Evolutionary conservation across 30 jellyfish, hydroid and myxozoan genomes (phyloP).

Genomic region (Nemopilema nomurai): DNA sequence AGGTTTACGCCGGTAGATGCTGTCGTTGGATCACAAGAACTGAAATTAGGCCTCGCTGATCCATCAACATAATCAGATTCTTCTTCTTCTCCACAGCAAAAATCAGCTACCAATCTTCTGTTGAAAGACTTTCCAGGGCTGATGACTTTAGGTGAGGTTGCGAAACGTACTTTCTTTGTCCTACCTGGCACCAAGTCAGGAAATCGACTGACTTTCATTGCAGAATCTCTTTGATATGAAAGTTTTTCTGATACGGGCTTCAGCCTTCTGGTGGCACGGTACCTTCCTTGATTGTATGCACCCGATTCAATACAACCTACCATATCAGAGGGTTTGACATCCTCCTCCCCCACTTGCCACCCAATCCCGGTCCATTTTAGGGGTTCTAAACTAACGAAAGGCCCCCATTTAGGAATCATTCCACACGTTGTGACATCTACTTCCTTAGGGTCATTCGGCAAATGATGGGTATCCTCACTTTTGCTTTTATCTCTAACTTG

Average conservation of each 20-base stretch:
- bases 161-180: background rate
- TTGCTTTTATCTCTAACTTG: background rate
- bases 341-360: background rate
- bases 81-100: background rate
- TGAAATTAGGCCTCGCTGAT: no score
- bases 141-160: background rate
- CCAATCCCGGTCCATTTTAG: background rate
- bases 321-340: no score
- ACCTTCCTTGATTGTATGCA: no score
- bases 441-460: background rate
- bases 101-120: background rate
- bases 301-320: no score
- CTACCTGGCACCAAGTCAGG: background rate
- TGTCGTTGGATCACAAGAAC: no score
- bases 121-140: background rate
- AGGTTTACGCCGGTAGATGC: no score
- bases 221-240: background rate
- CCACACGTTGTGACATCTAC: background rate
- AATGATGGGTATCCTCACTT: background rate
- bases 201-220: background rate
- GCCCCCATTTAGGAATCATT: background rate
- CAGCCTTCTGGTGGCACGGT: background rate
- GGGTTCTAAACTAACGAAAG: background rate
- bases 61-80: no score
- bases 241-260: background rate